Base-by-base conservation (phyloP, 2,888 invertebrate genomes). In the Corbicula japonica region DNA sequence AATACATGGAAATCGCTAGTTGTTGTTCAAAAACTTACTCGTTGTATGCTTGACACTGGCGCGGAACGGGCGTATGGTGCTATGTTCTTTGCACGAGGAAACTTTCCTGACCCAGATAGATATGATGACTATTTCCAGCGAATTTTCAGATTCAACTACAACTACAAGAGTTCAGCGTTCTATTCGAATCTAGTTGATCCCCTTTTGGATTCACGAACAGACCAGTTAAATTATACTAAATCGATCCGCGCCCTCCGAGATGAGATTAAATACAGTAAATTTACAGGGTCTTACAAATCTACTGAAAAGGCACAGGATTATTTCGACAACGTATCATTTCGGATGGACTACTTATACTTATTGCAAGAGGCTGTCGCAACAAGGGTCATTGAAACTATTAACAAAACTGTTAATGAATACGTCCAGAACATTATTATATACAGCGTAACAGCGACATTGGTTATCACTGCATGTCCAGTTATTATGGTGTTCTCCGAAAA, bases 61-160 rank as follows among this genome's bases (percentile, higher is more conserved):
- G 97, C 97, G 72, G 96, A 97, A 0, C 96, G 97, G 30, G 97
- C 97, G 0, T 95, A 97, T 83, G 97, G 97, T 1, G 96, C 97
- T 80, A 97, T 97, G 93, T 97, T 97, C 93, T 97, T 96, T 90
- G 97, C 97, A 0, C 95, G 96, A 83, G 97, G 97, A 0, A 95
- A 95, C 8, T 90, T 90, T 70, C 94, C 97, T 0, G 95, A 95
- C 10, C 95, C 95, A 0, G 95, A 95, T 50, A 96, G 96, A 74
- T 97, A 97, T 92, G 95, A 96, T 35, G 95, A 95, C 82, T 98
- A 96, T 92, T 96, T 97, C 86, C 95, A 96, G 32, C 96, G 97
- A 92, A 97, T 97, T 93, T 96, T 96, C 52, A 94, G 97, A 46
- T 97, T 97, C 3, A 95, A 96, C 75, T 97, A 97, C 92, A 93